Evolutionary conservation across 1,140 invertebrate species (phyloP).

Genomic region (Ruditapes philippinarum): DNA sequence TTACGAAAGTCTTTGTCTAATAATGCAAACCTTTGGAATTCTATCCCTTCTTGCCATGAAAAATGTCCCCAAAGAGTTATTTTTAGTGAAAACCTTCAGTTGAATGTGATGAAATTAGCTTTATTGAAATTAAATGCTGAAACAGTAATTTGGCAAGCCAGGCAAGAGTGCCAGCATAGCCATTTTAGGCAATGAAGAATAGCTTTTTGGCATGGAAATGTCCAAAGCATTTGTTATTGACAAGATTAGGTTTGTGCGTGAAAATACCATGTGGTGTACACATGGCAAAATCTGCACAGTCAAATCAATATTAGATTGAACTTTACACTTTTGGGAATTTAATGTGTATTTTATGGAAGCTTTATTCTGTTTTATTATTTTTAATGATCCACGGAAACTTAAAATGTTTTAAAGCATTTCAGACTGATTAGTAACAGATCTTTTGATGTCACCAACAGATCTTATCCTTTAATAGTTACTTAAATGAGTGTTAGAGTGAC

Average conservation of each 20-base stretch:
- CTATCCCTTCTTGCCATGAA: conserved; percentile 1
- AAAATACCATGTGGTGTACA: background rate
- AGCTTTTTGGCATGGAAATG: background rate
- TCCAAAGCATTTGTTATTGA: background rate
- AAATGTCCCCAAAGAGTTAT: conserved; percentile 14
- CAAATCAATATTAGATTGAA: too few relatives aligned
- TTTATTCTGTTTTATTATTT: too few relatives aligned
- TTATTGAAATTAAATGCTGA: conserved; percentile 38
- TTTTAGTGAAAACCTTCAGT: background rate
- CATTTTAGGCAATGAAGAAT: conserved; percentile 8
- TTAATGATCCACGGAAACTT: too few relatives aligned
- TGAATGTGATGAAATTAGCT: conserved; percentile 30
- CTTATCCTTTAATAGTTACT: too few relatives aligned
- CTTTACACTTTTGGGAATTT: too few relatives aligned
- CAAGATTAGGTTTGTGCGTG: background rate
- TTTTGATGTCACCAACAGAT: too few relatives aligned
- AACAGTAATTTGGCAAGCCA: background rate
- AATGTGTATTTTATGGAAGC: too few relatives aligned
- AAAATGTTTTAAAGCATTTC: too few relatives aligned
- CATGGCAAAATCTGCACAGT: background rate
- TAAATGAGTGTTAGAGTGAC: too few relatives aligned
- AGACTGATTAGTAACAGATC: too few relatives aligned
- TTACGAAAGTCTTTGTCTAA: conserved; percentile 29
- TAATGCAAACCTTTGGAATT: background rate
- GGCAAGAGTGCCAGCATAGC: background rate